Evolutionary conservation across 2,888 invertebrate genomes (phyloP), one percentile per base, ranked within the genome.

Genomic region (Drosophila emarginata): DNA sequence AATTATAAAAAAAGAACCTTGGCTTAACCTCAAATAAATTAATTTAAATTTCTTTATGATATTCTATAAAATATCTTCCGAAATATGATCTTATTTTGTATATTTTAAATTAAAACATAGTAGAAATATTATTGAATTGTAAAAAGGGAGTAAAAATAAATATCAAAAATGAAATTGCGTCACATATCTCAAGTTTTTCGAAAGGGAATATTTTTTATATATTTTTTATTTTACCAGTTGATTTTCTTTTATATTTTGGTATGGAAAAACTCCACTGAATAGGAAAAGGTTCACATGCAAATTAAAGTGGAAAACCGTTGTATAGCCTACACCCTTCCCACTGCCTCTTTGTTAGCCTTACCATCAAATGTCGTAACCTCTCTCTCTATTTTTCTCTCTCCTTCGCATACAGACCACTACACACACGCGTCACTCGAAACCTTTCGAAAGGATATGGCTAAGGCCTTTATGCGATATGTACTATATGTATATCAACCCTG

Each of bases 201-300:
- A 14, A 39, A 15, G 23, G 23, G 14, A 14, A 15, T 6, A 1
- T 14, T 15, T 15, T 14, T 14, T 9, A 4, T 15, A 2, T 40
- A 1, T 14, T 40, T 6, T 15, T 14, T 40, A 1, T 14, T 40
- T 6, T 40, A 40, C n/a, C 14, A 40, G 40, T 14, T 40, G 14
- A 40, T 40, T 40, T 40, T 14, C 4, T 40, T 4, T 7, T 40
- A 14, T 5, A 2, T 40, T 40, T 4, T n/a, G n/a, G n/a, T n/a
- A 40, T 14, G 14, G 15, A 57, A 57, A 14, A 58, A 61, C 39
- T 58, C 23, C 14, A 14, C 1, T 14, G n/a, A 14, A 2, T 52
- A 61, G 15, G 15, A 5, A 40, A 56, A 61, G 61, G 37, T 67
- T 78, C 74, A 67, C 82, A 83, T 83, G 78, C 73, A 87, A 83